A percentile compares a stretch with the other conserved stretches of the same genome.
Evolutionary conservation across 2,888 invertebrate species (phyloP).

Genomic region (Eurytoma californica): DNA sequence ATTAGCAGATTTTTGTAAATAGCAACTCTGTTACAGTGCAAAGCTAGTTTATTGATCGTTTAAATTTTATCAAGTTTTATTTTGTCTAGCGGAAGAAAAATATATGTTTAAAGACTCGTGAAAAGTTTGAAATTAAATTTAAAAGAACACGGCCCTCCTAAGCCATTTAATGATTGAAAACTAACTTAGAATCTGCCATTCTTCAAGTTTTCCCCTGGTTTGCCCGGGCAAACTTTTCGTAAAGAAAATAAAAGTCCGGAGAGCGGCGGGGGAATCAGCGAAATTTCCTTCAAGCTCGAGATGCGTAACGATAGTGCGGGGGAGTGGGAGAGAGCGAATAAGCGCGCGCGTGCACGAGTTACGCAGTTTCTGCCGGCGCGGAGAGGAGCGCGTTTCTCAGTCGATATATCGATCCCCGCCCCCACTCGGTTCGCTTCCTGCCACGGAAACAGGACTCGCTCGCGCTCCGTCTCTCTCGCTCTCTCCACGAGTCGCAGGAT

Average conservation of each 20-base stretch:
- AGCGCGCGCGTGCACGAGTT: constrained; percentile 56
- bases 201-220: background rate
- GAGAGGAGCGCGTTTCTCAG: constrained; percentile 54
- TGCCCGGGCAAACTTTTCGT: background rate
- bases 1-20: constrained; percentile 19
- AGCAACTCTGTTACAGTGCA: background rate
- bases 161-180: no score
- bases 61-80: no score
- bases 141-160: background rate
- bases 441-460: constrained; percentile 70
- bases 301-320: background rate
- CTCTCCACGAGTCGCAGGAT: constrained; percentile 66
- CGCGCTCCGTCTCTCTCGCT: constrained; percentile 62
- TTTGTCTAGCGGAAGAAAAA: no score
- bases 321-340: constrained; percentile 1
- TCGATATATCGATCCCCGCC: constrained; percentile 75
- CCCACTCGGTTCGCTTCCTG: constrained; percentile 72
- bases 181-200: no score
- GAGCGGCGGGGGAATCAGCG: background rate
- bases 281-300: constrained; percentile 25
- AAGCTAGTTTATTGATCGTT: background rate
- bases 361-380: constrained; percentile 68
- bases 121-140: no score
- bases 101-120: no score
- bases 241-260: constrained; percentile 19